Percentiles rank a stretch among this genome's conserved stretches.
phyloP scores from a whole-genome alignment of 2,113 vertebrate genomes.

The Uria aalge region DNA sequence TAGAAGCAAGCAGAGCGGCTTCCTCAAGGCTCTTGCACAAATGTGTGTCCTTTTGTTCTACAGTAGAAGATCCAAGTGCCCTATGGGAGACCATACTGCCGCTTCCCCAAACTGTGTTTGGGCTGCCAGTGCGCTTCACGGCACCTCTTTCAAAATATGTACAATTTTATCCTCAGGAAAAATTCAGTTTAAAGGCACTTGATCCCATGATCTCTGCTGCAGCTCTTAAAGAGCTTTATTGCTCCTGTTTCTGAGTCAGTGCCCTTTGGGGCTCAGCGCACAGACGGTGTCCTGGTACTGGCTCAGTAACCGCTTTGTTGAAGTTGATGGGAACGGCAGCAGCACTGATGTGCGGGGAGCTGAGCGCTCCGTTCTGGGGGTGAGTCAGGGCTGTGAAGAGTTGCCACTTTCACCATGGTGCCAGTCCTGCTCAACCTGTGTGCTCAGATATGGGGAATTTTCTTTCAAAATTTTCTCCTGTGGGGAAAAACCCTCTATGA shows the following conservation, averaged over 20 bases:
- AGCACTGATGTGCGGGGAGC: background rate
- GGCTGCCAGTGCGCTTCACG: background rate
- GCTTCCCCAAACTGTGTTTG: accelerated
- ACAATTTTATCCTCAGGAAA: background rate
- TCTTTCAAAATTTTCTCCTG: background rate
- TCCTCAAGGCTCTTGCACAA: background rate
- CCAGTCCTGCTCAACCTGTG: background rate
- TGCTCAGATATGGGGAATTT: background rate
- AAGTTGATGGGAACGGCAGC: background rate
- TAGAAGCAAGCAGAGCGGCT: background rate
- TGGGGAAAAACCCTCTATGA: background rate
- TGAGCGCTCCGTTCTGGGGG: background rate
- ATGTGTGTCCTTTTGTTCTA: background rate
- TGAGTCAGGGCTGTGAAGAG: too few relatives aligned
- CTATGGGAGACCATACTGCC: background rate
- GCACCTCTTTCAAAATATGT: background rate
- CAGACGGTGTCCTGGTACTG: accelerated
- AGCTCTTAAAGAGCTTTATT: background rate
- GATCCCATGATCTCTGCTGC: background rate
- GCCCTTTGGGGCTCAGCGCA: background rate
- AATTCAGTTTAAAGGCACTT: background rate
- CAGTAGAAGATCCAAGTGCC: background rate
- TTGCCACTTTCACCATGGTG: background rate
- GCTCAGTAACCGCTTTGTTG: background rate
- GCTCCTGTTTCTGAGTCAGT: background rate